These are phyloP conservation scores for Melipona bicolor DNA, from an alignment of 2,888 invertebrate species.

Conservation along the genomic window DNA sequence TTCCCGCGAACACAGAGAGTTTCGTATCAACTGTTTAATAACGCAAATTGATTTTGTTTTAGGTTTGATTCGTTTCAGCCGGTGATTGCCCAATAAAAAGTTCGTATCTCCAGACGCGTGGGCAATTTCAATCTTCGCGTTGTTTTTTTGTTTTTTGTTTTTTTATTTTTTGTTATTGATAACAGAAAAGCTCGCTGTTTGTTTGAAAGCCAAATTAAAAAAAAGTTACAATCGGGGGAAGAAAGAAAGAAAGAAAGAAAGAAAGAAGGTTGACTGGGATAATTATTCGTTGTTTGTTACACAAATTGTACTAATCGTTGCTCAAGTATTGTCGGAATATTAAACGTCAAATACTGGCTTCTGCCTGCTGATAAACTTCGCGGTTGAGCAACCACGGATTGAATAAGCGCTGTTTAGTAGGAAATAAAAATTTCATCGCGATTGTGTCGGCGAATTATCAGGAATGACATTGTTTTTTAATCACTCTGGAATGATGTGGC, in stretches of 20 bases:
- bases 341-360: neutral
- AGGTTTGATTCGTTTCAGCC: neutral
- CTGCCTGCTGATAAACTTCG: neutral
- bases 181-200: neutral
- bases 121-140: conserved; percentile 26
- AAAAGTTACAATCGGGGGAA: neutral
- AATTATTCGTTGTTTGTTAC: neutral
- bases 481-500: no score
- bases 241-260: no score
- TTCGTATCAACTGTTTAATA: conserved; percentile 28
- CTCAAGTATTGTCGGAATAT: neutral
- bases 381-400: neutral
- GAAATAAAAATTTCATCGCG: no score
- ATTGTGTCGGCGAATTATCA: no score
- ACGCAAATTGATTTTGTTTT: conserved; percentile 38
- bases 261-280: neutral
- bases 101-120: neutral
- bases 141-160: no score
- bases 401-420: no score
- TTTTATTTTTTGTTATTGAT: conserved; percentile 7
- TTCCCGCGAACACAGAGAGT: neutral
- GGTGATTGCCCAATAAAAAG: neutral
- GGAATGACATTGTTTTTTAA: no score
- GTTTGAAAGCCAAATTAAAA: conserved; percentile 17
- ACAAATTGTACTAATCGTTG: neutral